phyloP scores from a whole-genome alignment of 1,140 invertebrate species.

The Drosophila kanapiae region DNA sequence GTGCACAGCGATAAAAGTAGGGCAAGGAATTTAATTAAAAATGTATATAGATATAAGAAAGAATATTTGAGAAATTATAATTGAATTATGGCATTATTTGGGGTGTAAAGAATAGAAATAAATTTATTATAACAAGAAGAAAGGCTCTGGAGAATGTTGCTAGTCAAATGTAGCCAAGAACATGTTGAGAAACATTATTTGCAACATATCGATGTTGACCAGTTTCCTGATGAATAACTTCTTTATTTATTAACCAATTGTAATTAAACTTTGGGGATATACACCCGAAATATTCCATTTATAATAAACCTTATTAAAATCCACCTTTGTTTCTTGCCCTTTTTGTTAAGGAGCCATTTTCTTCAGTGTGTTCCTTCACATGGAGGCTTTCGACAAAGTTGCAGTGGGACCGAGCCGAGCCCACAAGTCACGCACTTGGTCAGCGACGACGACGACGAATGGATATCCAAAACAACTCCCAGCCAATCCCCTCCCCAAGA shows the following conservation, averaged over 20 bases:
- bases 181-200: no score
- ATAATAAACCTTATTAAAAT: no score
- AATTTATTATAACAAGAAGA: no score
- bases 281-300: not conserved
- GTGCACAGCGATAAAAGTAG: conserved; percentile 8
- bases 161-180: not conserved
- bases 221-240: not conserved
- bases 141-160: not conserved
- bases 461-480: conserved; percentile 41
- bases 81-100: no score
- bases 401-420: conserved; percentile 51
- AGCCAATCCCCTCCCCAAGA: conserved; percentile 19
- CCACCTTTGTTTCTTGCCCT: not conserved
- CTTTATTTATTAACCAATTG: not conserved
- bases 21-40: not conserved
- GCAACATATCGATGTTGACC: no score
- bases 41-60: not conserved
- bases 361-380: conserved; percentile 4
- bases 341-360: not conserved
- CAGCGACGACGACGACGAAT: conserved; percentile 47
- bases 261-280: not conserved
- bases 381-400: conserved; percentile 48
- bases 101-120: no score
- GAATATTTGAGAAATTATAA: not conserved
- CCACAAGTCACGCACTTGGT: conserved; percentile 79